Evolutionary conservation across 2,888 invertebrate genomes (phyloP).

Genomic region (Acanthosepion lycidas): DNA sequence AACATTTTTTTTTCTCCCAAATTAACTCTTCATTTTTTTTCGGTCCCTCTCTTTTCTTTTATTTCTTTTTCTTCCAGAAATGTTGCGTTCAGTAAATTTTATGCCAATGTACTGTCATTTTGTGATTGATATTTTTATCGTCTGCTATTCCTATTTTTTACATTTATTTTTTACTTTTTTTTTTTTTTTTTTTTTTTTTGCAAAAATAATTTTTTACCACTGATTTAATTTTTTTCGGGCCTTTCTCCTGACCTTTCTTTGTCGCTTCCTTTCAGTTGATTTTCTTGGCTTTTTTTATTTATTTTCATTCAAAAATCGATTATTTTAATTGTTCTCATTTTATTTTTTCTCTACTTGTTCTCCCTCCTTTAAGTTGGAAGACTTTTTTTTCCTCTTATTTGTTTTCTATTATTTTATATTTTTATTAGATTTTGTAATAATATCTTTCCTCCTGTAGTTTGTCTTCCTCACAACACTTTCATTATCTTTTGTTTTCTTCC

Average conservation of each 20-base stretch:
- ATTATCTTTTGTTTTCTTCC: too few relatives aligned
- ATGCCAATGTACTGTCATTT: background rate
- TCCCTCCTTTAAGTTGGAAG: too few relatives aligned
- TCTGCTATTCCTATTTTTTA: background rate
- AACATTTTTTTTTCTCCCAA: background rate
- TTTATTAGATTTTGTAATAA: too few relatives aligned
- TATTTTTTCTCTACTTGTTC: background rate
- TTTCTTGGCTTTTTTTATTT: background rate
- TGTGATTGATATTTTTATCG: background rate
- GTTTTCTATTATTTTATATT: too few relatives aligned
- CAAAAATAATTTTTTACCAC: background rate
- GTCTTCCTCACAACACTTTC: too few relatives aligned
- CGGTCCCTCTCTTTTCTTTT: background rate
- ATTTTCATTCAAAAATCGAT: background rate
- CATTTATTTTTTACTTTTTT: background rate
- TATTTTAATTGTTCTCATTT: background rate
- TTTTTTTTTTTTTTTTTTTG: background rate
- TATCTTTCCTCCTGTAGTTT: too few relatives aligned
- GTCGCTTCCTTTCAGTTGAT: background rate
- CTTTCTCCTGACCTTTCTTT: too few relatives aligned
- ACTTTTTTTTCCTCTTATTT: too few relatives aligned
- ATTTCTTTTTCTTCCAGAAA: background rate
- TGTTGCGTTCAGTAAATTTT: background rate
- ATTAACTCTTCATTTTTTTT: background rate
- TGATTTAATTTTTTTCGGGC: background rate